A percentile compares a stretch with the other conserved stretches of the same genome.
These are phyloP conservation scores for Crotalus horridus DNA, from an alignment of 2,113 vertebrate genomes.

Conservation along the genomic window DNA sequence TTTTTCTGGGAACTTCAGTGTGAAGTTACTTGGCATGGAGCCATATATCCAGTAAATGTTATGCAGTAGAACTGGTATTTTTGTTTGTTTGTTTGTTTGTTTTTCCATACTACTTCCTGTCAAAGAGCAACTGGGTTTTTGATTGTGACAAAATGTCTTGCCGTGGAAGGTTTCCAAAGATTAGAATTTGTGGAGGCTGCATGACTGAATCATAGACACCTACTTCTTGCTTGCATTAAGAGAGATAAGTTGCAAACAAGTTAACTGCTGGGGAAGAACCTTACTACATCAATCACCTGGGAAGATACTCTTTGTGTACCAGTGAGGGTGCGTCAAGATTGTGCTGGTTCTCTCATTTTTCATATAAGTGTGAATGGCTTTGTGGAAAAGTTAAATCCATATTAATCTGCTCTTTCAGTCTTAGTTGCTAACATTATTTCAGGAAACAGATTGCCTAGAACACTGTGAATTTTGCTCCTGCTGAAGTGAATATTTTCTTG, in stretches of 20 bases:
- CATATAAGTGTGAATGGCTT: neutral
- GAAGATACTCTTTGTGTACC: neutral
- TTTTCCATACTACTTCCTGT: neutral
- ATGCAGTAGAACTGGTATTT: neutral
- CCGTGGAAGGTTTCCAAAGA: neutral
- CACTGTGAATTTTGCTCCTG: neutral
- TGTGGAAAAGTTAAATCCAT: neutral
- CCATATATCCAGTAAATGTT: neutral
- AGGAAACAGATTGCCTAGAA: neutral
- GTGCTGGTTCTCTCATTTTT: neutral
- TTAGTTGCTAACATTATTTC: neutral
- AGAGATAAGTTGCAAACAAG: neutral
- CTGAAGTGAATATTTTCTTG: neutral
- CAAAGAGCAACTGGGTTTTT: neutral
- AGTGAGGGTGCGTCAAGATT: neutral
- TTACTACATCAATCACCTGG: neutral
- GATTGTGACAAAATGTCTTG: neutral
- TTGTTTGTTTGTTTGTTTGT: neutral
- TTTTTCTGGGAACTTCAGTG: neutral
- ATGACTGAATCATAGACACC: neutral
- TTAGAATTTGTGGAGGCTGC: neutral
- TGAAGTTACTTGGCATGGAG: neutral
- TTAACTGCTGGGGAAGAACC: conserved; percentile 7
- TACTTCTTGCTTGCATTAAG: neutral
- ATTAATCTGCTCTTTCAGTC: neutral